These are phyloP conservation scores for Cheilosia pagana DNA, from an alignment of 2,888 invertebrate species.

Conservation along the genomic window DNA sequence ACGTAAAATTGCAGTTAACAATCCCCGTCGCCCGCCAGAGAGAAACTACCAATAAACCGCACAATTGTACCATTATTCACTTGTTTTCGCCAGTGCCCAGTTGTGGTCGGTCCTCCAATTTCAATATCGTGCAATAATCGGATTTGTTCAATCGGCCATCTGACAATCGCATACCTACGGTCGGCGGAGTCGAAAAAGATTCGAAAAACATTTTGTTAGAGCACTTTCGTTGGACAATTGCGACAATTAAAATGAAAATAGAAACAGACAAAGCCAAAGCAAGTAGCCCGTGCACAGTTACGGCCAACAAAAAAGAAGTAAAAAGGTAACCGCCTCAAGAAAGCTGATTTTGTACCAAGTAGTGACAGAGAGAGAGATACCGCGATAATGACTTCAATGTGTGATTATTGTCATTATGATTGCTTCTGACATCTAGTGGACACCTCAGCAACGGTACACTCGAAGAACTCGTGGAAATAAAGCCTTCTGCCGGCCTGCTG, in stretches of 20 bases:
- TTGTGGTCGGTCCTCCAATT: background rate
- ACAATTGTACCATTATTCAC: background rate
- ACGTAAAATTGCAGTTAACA: conserved; percentile 66
- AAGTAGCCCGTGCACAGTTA: conserved; percentile 60
- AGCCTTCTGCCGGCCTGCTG: conserved; percentile 21
- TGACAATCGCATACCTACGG: background rate
- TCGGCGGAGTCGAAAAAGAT: background rate
- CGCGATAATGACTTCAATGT: conserved; percentile 28
- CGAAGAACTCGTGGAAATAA: conserved; percentile 25
- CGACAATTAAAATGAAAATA: conserved; percentile 64
- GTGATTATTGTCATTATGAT: conserved; percentile 65
- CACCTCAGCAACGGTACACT: conserved; percentile 49
- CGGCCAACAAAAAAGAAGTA: background rate
- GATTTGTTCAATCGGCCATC: conserved; percentile 30
- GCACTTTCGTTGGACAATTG: conserved; percentile 63
- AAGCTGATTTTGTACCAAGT: conserved; percentile 51
- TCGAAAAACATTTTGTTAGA: conserved; percentile 59
- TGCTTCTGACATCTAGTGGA: conserved; percentile 63
- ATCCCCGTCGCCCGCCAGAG: background rate
- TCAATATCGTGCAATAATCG: conserved; percentile 27
- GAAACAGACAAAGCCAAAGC: conserved; percentile 24
- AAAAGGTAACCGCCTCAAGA: conserved; percentile 33
- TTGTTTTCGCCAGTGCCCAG: conserved; percentile 40
- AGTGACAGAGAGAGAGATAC: conserved; percentile 30
- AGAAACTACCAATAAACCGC: conserved; percentile 46